Conservation (phyloP, 2,797 vertebrate species). For the Myripristis murdjan region DNA sequence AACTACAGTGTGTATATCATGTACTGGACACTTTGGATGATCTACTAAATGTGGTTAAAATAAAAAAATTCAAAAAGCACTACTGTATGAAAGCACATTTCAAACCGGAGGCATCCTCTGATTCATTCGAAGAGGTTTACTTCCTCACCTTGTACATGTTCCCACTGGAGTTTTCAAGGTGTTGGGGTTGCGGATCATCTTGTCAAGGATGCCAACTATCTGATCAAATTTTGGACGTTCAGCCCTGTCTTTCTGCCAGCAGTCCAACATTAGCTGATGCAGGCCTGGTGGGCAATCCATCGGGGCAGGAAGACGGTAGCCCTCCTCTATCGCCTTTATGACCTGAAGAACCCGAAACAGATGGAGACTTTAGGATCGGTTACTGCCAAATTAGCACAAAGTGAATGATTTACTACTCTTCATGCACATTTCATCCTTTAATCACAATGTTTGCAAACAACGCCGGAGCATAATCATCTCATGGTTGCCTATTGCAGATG, state of each 20-base stretch:
- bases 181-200: constrained; percentile 99
- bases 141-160: constrained; percentile 94
- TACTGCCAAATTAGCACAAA: constrained; percentile 10
- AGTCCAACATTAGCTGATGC: constrained; percentile 98
- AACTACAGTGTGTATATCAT: constrained; percentile 76
- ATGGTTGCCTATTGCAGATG: constrained; percentile 39
- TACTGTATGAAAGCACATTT: constrained; percentile 28
- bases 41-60: constrained; percentile 63
- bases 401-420: constrained; percentile 16
- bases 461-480: constrained; percentile 29
- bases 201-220: constrained; percentile 97
- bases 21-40: constrained; percentile 66
- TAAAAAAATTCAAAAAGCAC: constrained; percentile 57
- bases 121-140: not conserved
- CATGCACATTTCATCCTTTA: constrained; percentile 39
- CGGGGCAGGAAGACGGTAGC: constrained; percentile 96
- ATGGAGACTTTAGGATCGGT: constrained; percentile 19
- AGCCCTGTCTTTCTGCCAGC: constrained; percentile 97
- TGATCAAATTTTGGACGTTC: constrained; percentile 99
- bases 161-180: constrained; percentile 96
- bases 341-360: constrained; percentile 84
- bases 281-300: constrained; percentile 98
- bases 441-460: constrained; percentile 45
- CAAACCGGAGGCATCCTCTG: not conserved
- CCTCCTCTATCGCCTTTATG: constrained; percentile 99